Evolutionary conservation across 2,113 vertebrate genomes (phyloP), one percentile per base, ranked within the genome.

Genomic region (Laterallus jamaicensis): DNA sequence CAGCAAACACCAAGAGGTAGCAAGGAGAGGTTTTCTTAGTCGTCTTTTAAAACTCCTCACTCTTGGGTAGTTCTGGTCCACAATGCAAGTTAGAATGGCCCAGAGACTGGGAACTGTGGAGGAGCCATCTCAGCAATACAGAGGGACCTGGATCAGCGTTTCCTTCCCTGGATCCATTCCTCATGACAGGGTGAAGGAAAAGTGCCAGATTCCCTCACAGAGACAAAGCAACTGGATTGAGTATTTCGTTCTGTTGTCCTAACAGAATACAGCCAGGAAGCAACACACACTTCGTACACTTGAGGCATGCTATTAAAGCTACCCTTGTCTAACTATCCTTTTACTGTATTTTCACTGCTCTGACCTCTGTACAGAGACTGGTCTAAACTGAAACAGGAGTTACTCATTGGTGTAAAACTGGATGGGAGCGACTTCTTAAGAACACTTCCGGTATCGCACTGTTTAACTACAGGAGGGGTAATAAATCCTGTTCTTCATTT

Each of bases 181-280:
- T 89, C 4, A 2, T 49, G 50, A 11, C 2, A 8, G 7, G 7
- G 11, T 5, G 2, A 71, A 81, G 47, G 32, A 21, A 78, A 88
- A 11, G 19, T 6, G 2, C 20, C 25, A 47, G 56, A 55, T 50
- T 67, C 47, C 37, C 8, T 58, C n/a, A 24, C 37, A 67, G 64
- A 9, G 78, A n/a, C 21, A 44, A 62, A 50, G n/a, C 1, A 1
- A 76, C 4, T 18, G 49, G 25, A 50, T 19, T 0, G 0, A 52
- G 21, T 28, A 32, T 58, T 83, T 42, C 17, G 14, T 22, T 71
- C 37, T 64, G 40, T 26, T 54, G 21, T 49, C 56, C 56, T 62
- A n/a, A 31, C 10, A n/a, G 50, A 94, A 62, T 19, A 69, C 35
- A 74, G 58, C 8, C 73, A 83, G 50, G 26, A 84, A 24, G 29